Percentiles rank a stretch among this genome's conserved stretches.
Evolutionary conservation across 2,797 vertebrate species (phyloP).

Genomic region (Tinamus major): DNA sequence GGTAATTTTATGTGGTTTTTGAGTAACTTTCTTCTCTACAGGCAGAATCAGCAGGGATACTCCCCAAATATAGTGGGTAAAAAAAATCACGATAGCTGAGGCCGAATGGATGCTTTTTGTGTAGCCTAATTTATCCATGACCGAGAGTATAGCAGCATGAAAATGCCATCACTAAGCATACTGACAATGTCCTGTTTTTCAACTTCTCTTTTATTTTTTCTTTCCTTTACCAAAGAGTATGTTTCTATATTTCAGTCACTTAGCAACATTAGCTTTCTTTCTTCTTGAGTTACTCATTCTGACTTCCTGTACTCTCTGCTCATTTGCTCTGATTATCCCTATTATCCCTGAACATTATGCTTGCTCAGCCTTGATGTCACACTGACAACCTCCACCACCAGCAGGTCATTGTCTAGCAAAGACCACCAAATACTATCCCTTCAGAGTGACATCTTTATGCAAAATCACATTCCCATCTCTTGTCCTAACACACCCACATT

Average conservation of each 20-base stretch:
- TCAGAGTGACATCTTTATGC: not conserved
- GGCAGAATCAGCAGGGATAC: not conserved
- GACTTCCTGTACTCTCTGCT: not conserved
- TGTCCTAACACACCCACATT: not conserved
- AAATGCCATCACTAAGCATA: not conserved
- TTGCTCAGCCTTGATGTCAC: not conserved
- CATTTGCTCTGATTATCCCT: not conserved
- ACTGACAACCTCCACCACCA: not conserved
- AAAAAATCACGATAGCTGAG: not conserved
- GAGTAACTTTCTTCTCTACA: not conserved
- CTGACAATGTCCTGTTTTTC: not conserved
- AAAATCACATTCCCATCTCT: not conserved
- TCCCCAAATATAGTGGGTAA: not conserved
- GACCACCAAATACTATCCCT: not conserved
- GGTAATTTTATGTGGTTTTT: not conserved
- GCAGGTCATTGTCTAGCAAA: not conserved
- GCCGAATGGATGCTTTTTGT: not conserved
- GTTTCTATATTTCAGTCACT: not conserved
- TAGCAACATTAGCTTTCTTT: not conserved
- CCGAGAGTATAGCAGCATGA: not conserved
- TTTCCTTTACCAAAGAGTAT: not conserved
- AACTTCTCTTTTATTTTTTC: not conserved
- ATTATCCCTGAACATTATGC: not conserved
- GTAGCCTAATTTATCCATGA: not conserved
- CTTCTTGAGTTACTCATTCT: not conserved